phyloP scores from a whole-genome alignment of 2,888 invertebrate genomes.

The Apodemia duryi region DNA sequence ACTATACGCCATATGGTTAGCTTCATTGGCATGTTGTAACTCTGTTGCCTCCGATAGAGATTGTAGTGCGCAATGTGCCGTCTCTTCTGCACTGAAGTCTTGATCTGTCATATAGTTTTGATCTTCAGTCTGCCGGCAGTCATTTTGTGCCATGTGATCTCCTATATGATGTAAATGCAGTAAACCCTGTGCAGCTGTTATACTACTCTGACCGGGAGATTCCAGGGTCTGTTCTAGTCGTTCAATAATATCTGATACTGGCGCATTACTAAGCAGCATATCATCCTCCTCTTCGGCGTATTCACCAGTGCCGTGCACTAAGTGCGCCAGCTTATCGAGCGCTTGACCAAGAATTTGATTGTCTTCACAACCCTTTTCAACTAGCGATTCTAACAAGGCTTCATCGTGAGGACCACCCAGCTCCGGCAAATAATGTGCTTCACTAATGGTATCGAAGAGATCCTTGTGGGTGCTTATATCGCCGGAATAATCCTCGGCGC shows the following conservation, averaged over 20 bases:
- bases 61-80: conserved; percentile 49
- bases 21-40: conserved; percentile 42
- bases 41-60: conserved; percentile 42
- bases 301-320: conserved; percentile 60
- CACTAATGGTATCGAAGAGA: conserved; percentile 70
- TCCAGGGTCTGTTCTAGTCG: conserved; percentile 81
- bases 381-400: conserved; percentile 79
- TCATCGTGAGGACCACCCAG: conserved; percentile 70
- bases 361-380: conserved; percentile 81
- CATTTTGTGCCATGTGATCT: conserved; percentile 49
- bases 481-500: conserved; percentile 51
- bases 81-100: conserved; percentile 44
- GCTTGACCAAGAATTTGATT: conserved; percentile 74
- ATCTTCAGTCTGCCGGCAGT: conserved; percentile 58
- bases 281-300: conserved; percentile 73
- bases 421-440: conserved; percentile 69
- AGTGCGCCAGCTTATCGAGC: conserved; percentile 62
- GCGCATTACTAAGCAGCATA: conserved; percentile 63
- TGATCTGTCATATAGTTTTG: conserved; percentile 59
- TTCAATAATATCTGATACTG: conserved; percentile 81
- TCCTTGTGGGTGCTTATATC: conserved; percentile 65
- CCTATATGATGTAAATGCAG: conserved; percentile 64
- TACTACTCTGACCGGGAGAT: conserved; percentile 64
- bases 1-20: conserved; percentile 51
- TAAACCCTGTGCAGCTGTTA: conserved; percentile 65